Conservation (phyloP, 2,888 invertebrate genomes). For the Drymonia ruficornis region DNA sequence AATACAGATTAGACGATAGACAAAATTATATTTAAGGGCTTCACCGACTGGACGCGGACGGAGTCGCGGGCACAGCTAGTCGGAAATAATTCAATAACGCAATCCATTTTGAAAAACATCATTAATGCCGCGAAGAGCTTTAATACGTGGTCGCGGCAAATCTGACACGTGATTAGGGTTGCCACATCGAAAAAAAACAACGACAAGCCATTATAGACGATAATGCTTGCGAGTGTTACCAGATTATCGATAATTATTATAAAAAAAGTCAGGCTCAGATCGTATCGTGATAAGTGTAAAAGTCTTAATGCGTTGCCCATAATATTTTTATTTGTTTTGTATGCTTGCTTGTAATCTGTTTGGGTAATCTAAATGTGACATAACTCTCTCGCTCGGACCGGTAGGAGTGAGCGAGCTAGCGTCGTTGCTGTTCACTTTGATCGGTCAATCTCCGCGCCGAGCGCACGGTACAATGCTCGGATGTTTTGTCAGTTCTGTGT, state of each 20-base stretch:
- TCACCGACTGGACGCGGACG: too few species aligned
- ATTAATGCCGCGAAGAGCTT: slow-evolving; percentile 64
- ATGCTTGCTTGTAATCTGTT: slow-evolving; percentile 57
- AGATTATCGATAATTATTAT: slow-evolving; percentile 83
- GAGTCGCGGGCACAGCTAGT: too few species aligned
- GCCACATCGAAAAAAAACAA: slow-evolving; percentile 72
- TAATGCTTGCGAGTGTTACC: slow-evolving; percentile 71
- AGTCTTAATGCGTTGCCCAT: slow-evolving; percentile 79
- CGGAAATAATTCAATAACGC: slow-evolving; percentile 65
- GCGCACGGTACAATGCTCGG: slow-evolving; percentile 35
- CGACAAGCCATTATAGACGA: slow-evolving; percentile 72
- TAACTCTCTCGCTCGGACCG: slow-evolving; percentile 41
- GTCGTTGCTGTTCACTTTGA: slow-evolving; percentile 67
- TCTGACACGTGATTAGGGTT: slow-evolving; percentile 84
- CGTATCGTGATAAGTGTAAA: slow-evolving; percentile 71
- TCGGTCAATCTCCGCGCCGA: slow-evolving; percentile 66
- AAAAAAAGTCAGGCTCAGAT: slow-evolving; percentile 63
- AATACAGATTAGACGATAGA: too few species aligned
- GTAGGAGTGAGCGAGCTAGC: slow-evolving; percentile 51
- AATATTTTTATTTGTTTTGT: slow-evolving; percentile 82
- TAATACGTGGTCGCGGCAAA: slow-evolving; percentile 71
- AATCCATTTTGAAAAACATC: slow-evolving; percentile 65
- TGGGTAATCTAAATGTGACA: slow-evolving; percentile 67
- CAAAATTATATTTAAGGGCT: too few species aligned
- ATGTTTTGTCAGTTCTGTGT: slow-evolving; percentile 64